These are phyloP conservation scores for Onychostoma macrolepis DNA, from an alignment of 2,113 vertebrate species.

Conservation along the genomic window DNA sequence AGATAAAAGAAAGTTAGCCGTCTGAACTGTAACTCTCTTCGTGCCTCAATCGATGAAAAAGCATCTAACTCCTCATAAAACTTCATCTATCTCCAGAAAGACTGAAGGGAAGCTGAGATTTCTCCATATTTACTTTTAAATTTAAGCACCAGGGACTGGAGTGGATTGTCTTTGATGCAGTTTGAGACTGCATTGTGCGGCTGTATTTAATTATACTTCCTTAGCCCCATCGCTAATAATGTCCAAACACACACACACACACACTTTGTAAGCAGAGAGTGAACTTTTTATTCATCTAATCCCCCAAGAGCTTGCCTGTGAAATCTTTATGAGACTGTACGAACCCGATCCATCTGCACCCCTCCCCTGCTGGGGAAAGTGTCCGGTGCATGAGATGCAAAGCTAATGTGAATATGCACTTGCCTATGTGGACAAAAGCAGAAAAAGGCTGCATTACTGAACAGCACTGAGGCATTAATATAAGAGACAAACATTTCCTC, in stretches of 20 bases:
- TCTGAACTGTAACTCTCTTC: conserved; percentile 29
- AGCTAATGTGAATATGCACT: conserved; percentile 38
- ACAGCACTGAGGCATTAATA: neutral
- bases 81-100: neutral
- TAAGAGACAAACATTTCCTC: neutral
- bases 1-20: conserved; percentile 25
- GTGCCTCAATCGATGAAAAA: conserved; percentile 23
- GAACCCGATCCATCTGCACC: neutral
- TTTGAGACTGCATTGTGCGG: conserved; percentile 38
- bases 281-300: conserved; percentile 55
- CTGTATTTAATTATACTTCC: conserved; percentile 57
- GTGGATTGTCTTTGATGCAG: conserved; percentile 38
- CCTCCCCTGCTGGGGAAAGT: conserved; percentile 29
- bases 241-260: neutral
- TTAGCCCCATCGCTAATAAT: conserved; percentile 53
- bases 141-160: neutral
- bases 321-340: conserved; percentile 54
- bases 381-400: conserved; percentile 30
- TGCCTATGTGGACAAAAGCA: conserved; percentile 10
- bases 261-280: conserved; percentile 38
- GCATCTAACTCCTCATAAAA: conserved; percentile 16
- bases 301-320: conserved; percentile 45
- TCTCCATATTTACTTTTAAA: conserved; percentile 44
- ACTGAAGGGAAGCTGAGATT: neutral
- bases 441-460: conserved; percentile 6